phyloP scores from a whole-genome alignment of 2,113 vertebrate genomes.

The Dendrocopos noguchii region DNA sequence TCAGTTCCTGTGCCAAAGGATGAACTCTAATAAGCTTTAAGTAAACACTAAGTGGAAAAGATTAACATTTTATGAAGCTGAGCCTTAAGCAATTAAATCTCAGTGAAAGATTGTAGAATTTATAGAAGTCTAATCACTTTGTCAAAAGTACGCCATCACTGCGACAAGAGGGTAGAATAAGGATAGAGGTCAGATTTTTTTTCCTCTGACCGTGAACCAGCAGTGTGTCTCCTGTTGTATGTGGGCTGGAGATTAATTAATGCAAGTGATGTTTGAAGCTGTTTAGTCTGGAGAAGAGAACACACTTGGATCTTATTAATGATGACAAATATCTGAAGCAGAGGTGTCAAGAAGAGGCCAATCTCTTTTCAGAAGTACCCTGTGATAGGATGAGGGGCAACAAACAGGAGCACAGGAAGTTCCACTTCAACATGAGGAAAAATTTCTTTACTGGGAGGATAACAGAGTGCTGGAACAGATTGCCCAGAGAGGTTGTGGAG shows the following conservation, averaged over 20 bases:
- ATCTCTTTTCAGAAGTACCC: too few relatives aligned
- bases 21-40: slow-evolving; percentile 18
- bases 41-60: slow-evolving; percentile 18
- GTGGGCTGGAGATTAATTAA: background rate
- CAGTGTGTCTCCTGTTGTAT: background rate
- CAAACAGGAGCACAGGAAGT: too few relatives aligned
- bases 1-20: slow-evolving; percentile 5
- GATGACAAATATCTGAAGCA: too few relatives aligned
- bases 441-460: too few relatives aligned
- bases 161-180: background rate
- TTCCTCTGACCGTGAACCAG: background rate
- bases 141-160: background rate
- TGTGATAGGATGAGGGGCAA: too few relatives aligned
- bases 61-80: slow-evolving; percentile 10
- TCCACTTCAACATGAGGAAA: too few relatives aligned
- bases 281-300: too few relatives aligned
- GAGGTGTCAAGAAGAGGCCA: too few relatives aligned
- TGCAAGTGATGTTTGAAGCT: background rate
- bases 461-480: too few relatives aligned
- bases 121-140: background rate
- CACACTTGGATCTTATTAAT: too few relatives aligned
- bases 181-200: background rate
- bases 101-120: background rate
- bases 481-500: too few relatives aligned
- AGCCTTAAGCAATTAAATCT: slow-evolving; percentile 32